Base-by-base conservation (phyloP, 2,888 invertebrate genomes). In the Xylophagus ater region DNA sequence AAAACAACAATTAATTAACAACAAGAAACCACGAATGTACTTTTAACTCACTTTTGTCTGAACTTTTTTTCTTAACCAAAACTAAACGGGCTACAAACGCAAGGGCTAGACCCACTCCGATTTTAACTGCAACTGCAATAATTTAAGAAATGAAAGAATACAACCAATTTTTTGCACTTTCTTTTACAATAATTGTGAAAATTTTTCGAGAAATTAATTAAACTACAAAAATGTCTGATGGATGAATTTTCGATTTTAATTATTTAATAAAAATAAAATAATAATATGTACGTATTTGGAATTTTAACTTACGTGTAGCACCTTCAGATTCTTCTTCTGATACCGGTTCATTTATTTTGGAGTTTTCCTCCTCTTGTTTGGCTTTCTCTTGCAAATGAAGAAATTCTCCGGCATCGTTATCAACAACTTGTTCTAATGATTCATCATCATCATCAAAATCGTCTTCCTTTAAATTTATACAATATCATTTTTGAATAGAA, bases 121-220 rank as follows among this genome's bases (percentile, higher is more conserved):
- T 73, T 73, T 84, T 87, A 71, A 84, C 78, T 68, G 81, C 79
- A 76, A 85, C 86, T 86, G 81, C 64, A 84, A 83, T 74, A 78
- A 60, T 42, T 29, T 20, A 40, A 25, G 20, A 31, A 23, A 38
- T 13, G 12, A 38, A 26, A 38, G 26, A 38, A n/a, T 32, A 19
- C 7, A 14, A 4, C 28, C 17, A 18, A 28, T 32, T 18, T 20
- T 41, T 41, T 37, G 37, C 37, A 41, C 62, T 61, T 62, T 32
- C 32, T 41, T 35, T 38, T 24, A 34, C 35, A 34, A 34, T 2
- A 35, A 20, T 24, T 39, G 17, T 37, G 9, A 17, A 12, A 20
- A n/a, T 28, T 28, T 26, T 14, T 20, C 4, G 9, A 9, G 12
- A 13, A 14, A n/a, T 23, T 23, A 10, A 2, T 5, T 9, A 12